A percentile compares a stretch with the other conserved stretches of the same genome.
Evolutionary conservation across 1,140 invertebrate genomes (phyloP).

Genomic region (Drosophila sturtevanti): DNA sequence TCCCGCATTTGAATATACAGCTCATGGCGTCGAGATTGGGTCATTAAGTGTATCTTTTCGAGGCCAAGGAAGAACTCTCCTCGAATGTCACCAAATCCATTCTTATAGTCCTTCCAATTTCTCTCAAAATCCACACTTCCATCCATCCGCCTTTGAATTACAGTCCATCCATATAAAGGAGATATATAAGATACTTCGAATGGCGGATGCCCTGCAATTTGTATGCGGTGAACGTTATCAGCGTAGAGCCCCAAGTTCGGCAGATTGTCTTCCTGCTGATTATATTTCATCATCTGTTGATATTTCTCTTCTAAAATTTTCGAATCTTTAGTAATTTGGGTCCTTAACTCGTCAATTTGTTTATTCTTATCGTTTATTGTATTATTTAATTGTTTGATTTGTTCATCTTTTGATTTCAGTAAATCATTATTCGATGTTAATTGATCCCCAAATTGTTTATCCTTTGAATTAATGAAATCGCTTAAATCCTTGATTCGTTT

Average conservation of each 20-base stretch:
- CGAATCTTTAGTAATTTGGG: background rate
- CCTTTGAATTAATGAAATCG: too few relatives aligned
- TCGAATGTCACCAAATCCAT: too few relatives aligned
- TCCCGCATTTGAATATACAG: slow-evolving; percentile 85
- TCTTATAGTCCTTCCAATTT: background rate
- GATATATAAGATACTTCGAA: background rate
- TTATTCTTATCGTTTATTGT: too few relatives aligned
- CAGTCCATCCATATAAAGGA: background rate
- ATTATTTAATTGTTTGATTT: too few relatives aligned
- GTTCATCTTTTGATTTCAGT: background rate
- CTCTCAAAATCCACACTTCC: background rate
- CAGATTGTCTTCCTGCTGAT: background rate
- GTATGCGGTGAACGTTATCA: background rate
- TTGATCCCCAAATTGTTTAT: too few relatives aligned
- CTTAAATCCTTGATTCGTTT: too few relatives aligned
- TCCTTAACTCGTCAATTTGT: background rate
- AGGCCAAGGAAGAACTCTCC: slow-evolving; percentile 86
- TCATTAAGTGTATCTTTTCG: slow-evolving; percentile 84
- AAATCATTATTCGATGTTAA: too few relatives aligned
- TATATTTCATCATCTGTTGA: background rate
- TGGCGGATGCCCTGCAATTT: background rate
- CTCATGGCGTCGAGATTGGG: slow-evolving; percentile 69
- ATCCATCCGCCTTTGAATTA: background rate
- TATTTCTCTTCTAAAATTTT: background rate
- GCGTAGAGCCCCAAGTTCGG: background rate